Evolutionary conservation across 1,140 invertebrate genomes (phyloP).

Genomic region (Amyelois transitella): DNA sequence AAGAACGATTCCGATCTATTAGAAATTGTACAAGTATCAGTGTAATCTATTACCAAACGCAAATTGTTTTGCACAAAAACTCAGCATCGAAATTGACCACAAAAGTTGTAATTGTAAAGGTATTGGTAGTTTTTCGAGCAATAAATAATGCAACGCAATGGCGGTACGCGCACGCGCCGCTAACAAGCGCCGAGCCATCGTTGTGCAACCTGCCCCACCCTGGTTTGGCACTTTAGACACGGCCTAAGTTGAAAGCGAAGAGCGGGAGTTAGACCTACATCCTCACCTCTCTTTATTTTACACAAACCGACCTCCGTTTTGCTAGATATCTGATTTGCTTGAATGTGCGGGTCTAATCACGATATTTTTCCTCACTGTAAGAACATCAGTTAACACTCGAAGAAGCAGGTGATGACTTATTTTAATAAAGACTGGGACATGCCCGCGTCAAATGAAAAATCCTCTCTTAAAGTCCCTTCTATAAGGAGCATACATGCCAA

Average conservation of each 20-base stretch:
- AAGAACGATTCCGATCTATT: slow-evolving; percentile 2
- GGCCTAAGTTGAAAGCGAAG: slow-evolving; percentile 16
- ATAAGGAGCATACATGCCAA: too few species aligned
- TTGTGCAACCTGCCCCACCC: slow-evolving; percentile 68
- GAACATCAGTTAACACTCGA: too few species aligned
- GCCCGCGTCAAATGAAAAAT: too few species aligned
- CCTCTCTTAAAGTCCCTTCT: too few species aligned
- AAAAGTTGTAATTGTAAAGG: slow-evolving; percentile 47
- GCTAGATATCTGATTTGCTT: too few species aligned
- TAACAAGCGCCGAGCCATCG: slow-evolving; percentile 64
- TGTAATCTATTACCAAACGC: slow-evolving; percentile 8
- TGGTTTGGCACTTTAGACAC: slow-evolving; percentile 30
- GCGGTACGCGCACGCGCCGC: slow-evolving; percentile 61
- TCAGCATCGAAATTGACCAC: slow-evolving; percentile 24
- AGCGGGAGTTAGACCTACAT: too few species aligned
- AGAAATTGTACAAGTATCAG: slow-evolving; percentile 10
- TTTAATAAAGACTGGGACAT: too few species aligned
- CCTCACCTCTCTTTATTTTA: too few species aligned
- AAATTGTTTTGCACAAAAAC: slow-evolving; percentile 20
- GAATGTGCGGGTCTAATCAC: slow-evolving; percentile 4
- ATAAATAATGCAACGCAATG: slow-evolving; percentile 67
- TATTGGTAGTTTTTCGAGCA: slow-evolving; percentile 64
- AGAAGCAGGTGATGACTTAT: too few species aligned
- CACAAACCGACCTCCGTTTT: too few species aligned
- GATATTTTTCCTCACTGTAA: too few species aligned